Percentiles rank a stretch among this genome's conserved stretches.
phyloP scores from a whole-genome alignment of 2,797 vertebrate species.

The Propithecus perrieri region DNA sequence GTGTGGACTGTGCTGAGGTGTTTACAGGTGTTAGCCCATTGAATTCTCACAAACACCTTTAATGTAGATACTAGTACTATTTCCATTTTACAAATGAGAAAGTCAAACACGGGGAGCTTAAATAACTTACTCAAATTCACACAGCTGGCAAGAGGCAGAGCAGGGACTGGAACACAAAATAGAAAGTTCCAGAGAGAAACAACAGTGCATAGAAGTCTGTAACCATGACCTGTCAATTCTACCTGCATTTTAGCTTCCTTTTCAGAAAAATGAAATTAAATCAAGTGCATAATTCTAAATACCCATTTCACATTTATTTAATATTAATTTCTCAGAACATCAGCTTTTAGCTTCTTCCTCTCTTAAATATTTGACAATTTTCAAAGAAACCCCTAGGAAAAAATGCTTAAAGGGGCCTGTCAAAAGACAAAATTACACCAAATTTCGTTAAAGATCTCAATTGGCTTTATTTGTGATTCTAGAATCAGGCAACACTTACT shows the following conservation, averaged over 20 bases:
- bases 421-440: neutral
- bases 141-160: neutral
- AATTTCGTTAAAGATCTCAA: neutral
- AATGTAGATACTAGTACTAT: too few species aligned
- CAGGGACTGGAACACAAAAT: neutral
- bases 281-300: neutral
- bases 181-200: neutral
- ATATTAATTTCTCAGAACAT: neutral
- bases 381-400: neutral
- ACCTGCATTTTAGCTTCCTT: neutral
- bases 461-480: neutral
- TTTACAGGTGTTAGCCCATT: neutral
- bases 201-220: neutral
- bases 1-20: neutral
- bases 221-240: rapidly evolving
- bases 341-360: neutral
- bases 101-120: neutral
- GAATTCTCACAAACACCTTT: too few species aligned
- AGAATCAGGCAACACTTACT: neutral
- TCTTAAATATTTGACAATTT: neutral
- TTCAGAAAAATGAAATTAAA: neutral
- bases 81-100: too few species aligned
- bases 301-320: neutral
- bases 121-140: neutral
- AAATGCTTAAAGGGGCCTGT: neutral